Conservation (phyloP, 2,888 invertebrate genomes). For the Caenorhabditis plicata region DNA sequence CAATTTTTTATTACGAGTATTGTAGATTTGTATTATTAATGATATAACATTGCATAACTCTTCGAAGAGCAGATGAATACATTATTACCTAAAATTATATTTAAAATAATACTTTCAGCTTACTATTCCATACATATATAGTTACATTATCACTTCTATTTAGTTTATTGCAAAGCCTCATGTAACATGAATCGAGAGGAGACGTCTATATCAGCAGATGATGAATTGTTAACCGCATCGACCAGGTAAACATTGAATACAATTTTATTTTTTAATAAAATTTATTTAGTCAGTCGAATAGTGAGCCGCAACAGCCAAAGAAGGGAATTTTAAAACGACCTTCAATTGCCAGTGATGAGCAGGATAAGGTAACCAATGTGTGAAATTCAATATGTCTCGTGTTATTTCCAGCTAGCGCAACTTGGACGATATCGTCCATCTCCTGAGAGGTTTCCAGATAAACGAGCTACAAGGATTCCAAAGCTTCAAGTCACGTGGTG, state of each 20-base stretch:
- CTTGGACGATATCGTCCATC: conserved; percentile 41
- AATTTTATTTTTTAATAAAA: conserved; percentile 9
- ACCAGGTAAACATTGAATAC: conserved; percentile 18
- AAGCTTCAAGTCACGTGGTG: conserved; percentile 63
- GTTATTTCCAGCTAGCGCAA: conserved; percentile 27
- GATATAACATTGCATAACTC: too few species aligned
- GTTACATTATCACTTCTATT: too few species aligned
- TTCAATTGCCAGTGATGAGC: conserved; percentile 25
- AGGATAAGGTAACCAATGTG: conserved; percentile 18
- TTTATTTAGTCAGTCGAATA: conserved; percentile 24
- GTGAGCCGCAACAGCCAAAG: conserved; percentile 37
- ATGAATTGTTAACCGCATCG: conserved; percentile 29
- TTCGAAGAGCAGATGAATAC: too few species aligned
- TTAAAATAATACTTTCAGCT: too few species aligned
- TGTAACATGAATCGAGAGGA: conserved; percentile 28
- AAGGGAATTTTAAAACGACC: conserved; percentile 57
- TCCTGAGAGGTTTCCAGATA: conserved; percentile 50
- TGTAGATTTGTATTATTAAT: too few species aligned
- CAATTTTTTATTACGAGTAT: too few species aligned
- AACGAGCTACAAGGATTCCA: conserved; percentile 42
- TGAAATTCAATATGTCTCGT: not conserved
- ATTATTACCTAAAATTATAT: too few species aligned
- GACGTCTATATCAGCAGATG: conserved; percentile 28
- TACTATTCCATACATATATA: too few species aligned
- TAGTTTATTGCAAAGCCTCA: too few species aligned